These are phyloP conservation scores for Baccha elongata DNA, from an alignment of 2,888 invertebrate species.

Conservation along the genomic window DNA sequence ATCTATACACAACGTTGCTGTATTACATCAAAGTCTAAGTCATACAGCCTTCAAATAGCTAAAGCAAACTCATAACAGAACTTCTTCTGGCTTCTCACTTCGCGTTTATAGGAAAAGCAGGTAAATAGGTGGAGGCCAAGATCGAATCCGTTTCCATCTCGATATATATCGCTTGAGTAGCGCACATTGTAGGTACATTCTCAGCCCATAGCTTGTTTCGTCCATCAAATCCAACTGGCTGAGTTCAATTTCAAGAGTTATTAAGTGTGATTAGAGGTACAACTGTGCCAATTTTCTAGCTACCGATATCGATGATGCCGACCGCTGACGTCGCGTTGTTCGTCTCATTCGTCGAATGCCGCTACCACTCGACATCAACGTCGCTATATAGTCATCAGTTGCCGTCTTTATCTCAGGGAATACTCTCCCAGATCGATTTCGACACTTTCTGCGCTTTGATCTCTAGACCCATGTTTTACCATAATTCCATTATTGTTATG, in stretches of 20 bases:
- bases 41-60: constrained; percentile 54
- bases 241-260: constrained; percentile 73
- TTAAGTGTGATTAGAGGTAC: constrained; percentile 74
- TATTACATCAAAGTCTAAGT: constrained; percentile 52
- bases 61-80: constrained; percentile 46
- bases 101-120: constrained; percentile 53
- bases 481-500: constrained; percentile 74
- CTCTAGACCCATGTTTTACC: constrained; percentile 74
- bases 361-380: constrained; percentile 32
- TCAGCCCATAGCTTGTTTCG: constrained; percentile 56
- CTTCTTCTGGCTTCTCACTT: constrained; percentile 59
- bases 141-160: constrained; percentile 66
- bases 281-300: constrained; percentile 74
- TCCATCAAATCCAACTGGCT: constrained; percentile 66
- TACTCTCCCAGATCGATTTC: constrained; percentile 74
- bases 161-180: constrained; percentile 24
- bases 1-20: constrained; percentile 19
- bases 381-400: constrained; percentile 28
- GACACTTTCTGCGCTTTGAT: constrained; percentile 74
- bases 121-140: constrained; percentile 74
- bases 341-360: background rate
- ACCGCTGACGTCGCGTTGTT: background rate
- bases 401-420: constrained; percentile 66
- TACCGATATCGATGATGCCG: constrained; percentile 63
- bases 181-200: constrained; percentile 15